phyloP scores from a whole-genome alignment of 2,888 invertebrate genomes.

The Athalia rosae region DNA sequence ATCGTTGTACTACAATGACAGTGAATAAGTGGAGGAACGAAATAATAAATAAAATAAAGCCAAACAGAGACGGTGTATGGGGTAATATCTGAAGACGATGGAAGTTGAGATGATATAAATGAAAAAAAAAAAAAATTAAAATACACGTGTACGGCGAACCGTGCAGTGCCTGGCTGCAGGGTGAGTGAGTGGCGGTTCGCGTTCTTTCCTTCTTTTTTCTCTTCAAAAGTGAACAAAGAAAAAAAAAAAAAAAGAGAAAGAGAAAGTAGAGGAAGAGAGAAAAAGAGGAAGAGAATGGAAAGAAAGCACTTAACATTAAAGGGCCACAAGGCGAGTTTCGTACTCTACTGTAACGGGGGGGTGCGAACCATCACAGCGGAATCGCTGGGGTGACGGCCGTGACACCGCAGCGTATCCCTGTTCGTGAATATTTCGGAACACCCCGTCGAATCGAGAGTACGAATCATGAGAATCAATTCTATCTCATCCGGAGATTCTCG shows the following conservation, averaged over 20 bases:
- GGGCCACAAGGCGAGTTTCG: conserved; percentile 11
- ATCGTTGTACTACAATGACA: too few relatives aligned
- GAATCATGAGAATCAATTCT: not conserved
- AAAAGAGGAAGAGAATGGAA: not conserved
- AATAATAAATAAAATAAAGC: not conserved
- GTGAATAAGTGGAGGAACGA: not conserved
- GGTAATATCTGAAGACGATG: not conserved
- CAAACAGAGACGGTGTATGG: not conserved
- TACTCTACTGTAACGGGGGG: not conserved
- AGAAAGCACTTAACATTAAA: conserved; percentile 15
- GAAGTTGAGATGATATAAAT: not conserved
- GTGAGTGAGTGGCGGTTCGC: conserved; percentile 4
- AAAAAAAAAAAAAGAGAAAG: not conserved
- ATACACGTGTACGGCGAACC: conserved; percentile 10
- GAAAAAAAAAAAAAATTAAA: not conserved
- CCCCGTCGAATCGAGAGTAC: not conserved
- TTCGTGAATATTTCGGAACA: conserved; percentile 1
- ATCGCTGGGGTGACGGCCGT: conserved; percentile 42
- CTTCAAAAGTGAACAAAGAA: not conserved
- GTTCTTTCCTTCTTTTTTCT: not conserved
- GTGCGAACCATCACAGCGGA: conserved; percentile 17
- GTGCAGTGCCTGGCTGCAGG: not conserved
- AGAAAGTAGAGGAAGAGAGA: not conserved
- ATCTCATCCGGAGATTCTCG: not conserved
- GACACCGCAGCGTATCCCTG: conserved; percentile 35